Evolutionary conservation across 2,797 vertebrate genomes (phyloP).

Genomic region (Microctenopoma lineatum): DNA sequence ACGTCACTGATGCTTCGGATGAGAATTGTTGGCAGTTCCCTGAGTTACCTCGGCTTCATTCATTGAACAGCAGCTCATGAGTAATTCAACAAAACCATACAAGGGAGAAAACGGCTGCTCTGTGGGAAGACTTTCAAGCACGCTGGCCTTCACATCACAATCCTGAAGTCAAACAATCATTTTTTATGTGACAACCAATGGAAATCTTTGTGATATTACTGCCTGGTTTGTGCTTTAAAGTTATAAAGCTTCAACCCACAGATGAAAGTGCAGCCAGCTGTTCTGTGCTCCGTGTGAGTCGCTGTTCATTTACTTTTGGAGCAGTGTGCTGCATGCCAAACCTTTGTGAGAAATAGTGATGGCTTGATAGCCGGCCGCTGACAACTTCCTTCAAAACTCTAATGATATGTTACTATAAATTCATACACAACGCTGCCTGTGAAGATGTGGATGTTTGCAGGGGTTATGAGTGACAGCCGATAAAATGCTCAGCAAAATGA

Average conservation of each 20-base stretch:
- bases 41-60: conserved; percentile 1
- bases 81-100: conserved; percentile 5
- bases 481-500: conserved; percentile 53
- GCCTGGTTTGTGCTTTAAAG: background rate
- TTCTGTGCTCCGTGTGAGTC: conserved; percentile 10
- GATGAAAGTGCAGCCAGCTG: background rate
- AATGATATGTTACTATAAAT: conserved; percentile 66
- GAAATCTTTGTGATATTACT: background rate
- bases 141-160: background rate
- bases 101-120: conserved; percentile 2
- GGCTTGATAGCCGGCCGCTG: conserved; percentile 46
- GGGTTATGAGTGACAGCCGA: conserved; percentile 55
- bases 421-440: conserved; percentile 39
- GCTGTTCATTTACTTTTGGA: conserved; percentile 26
- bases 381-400: conserved; percentile 45
- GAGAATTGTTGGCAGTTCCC: conserved; percentile 1
- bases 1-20: conserved; percentile 5
- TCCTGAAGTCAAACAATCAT: conserved; percentile 10
- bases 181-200: background rate
- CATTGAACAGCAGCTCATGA: background rate
- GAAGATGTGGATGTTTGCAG: conserved; percentile 55
- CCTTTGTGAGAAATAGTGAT: conserved; percentile 42
- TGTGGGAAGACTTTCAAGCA: background rate
- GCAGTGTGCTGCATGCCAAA: conserved; percentile 19
- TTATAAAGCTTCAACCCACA: background rate